Conservation (phyloP, 2,797 vertebrate genomes). For the Sebastolobus alascanus region DNA sequence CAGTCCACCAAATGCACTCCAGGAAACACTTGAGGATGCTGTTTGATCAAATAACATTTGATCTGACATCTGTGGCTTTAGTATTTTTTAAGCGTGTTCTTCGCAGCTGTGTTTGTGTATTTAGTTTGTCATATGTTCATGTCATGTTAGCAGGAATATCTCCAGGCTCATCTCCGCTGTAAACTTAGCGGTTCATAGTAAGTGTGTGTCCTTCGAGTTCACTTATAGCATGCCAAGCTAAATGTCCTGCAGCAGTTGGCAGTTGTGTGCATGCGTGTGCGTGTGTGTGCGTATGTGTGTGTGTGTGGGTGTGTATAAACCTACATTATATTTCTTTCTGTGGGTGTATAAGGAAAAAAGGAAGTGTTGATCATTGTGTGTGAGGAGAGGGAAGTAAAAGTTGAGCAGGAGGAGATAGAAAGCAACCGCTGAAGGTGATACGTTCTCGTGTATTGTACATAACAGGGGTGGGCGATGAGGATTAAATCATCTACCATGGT, state of each 20-base stretch:
- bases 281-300: neutral
- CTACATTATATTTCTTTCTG: neutral
- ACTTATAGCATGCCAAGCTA: slow-evolving; percentile 41
- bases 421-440: neutral
- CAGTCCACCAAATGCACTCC: slow-evolving; percentile 40
- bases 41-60: slow-evolving; percentile 39
- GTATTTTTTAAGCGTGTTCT: slow-evolving; percentile 11
- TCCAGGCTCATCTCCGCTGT: slow-evolving; percentile 36
- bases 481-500: neutral
- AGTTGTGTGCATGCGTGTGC: neutral
- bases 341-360: neutral
- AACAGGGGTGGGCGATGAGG: neutral
- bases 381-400: neutral
- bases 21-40: slow-evolving; percentile 39
- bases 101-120: slow-evolving; percentile 9
- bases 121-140: slow-evolving; percentile 42
- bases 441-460: neutral
- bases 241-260: slow-evolving; percentile 46
- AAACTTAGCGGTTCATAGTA: slow-evolving; percentile 7
- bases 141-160: slow-evolving; percentile 30
- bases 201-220: slow-evolving; percentile 23
- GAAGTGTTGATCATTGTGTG: neutral
- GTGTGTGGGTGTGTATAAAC: neutral
- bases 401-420: neutral
- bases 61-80: slow-evolving; percentile 47